Evolutionary conservation across 2,888 invertebrate species (phyloP).

Genomic region (Heteropelma amictum): DNA sequence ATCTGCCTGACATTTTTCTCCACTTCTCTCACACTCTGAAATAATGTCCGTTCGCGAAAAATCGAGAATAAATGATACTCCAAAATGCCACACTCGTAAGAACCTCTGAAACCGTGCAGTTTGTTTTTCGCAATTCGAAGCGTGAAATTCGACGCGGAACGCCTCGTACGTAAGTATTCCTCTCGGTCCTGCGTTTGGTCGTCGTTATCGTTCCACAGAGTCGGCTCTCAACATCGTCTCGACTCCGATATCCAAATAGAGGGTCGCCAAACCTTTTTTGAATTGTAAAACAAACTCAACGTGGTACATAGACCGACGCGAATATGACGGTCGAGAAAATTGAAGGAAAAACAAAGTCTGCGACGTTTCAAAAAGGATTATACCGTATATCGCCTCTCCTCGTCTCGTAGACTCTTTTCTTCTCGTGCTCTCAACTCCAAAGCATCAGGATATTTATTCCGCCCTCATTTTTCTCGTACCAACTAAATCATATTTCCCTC

Average conservation of each 20-base stretch:
- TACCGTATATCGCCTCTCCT: conserved; percentile 1
- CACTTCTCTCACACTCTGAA: no score
- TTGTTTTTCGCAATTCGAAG: no score
- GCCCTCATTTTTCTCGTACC: not conserved
- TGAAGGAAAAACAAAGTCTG: not conserved
- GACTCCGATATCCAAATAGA: conserved; percentile 67
- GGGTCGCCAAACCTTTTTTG: conserved; percentile 66
- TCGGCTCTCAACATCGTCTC: conserved; percentile 28
- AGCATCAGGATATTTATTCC: not conserved
- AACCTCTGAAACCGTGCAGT: no score
- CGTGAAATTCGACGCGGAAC: no score
- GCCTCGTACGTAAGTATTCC: no score
- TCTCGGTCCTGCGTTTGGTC: conserved; percentile 10
- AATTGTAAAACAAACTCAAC: conserved; percentile 71
- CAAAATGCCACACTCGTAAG: no score
- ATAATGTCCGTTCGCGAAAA: no score
- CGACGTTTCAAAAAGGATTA: not conserved
- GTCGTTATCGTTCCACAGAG: conserved; percentile 49
- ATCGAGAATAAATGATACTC: no score
- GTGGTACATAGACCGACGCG: conserved; percentile 55
- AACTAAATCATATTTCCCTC: conserved; percentile 3
- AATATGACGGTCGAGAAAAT: not conserved
- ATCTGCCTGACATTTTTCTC: no score
- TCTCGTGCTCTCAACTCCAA: not conserved
- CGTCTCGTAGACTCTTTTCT: not conserved